Evolutionary conservation across 1,140 invertebrate species (phyloP), one percentile per base, ranked within the genome.

Genomic region (Formica exsecta): DNA sequence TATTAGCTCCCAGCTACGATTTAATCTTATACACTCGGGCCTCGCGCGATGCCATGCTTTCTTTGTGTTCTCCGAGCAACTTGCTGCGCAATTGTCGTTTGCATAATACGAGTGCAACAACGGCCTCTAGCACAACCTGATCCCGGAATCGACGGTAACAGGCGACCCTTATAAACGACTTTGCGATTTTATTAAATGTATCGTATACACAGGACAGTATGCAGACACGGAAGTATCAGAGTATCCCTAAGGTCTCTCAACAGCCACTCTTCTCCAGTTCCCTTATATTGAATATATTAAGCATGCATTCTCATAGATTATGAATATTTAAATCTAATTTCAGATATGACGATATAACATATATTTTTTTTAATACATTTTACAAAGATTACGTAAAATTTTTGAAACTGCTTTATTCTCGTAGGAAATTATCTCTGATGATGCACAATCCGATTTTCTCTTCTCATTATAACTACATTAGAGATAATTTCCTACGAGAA

Each of bases 51-150:
- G 29, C 13, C 48, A 25, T 74, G 32, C 79, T 74, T 73, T 59
- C 79, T 74, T 83, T 61, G 79, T 83, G 25, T 36, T 32, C 66
- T 48, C 79, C 54, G 68, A 13, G 25, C 48, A 48, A 44, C 13
- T 36, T 41, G 51, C 68, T 62, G 19, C 64, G 64, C 68, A 83
- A 83, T 74, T 73, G 79, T 83, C 68, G 79, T 83, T 83, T 83
- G 79, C 79, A 83, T 83, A 83, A 83, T 83, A 74, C 54, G 79
- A 57, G 73, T 41, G 38, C 68, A 83, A 83, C 68, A n/a, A n/a
- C 48, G 66, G 25, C 25, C 79, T 8, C 79, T 81, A 61, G 79
- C 44, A 54, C 79, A 83, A 83, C 68, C 25, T n/a, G 79, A 54
- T 48, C 54, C 79, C 68, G 79, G 79, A 71, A 59, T 81, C 79